These are phyloP conservation scores for Acrocyrtus sp. DNA, from an alignment of 2,888 invertebrate genomes.

Conservation along the genomic window DNA sequence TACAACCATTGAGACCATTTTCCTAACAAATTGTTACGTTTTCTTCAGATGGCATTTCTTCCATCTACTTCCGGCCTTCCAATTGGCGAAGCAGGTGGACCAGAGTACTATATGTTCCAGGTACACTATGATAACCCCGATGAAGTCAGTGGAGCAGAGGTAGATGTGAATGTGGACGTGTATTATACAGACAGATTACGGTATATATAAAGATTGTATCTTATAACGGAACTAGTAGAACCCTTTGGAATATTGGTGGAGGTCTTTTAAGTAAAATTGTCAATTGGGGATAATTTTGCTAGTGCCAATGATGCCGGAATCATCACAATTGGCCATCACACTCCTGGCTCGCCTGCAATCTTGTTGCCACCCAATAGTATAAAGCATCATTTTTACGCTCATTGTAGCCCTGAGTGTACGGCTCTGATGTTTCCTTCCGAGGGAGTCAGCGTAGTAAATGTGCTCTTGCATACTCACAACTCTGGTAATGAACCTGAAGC, in stretches of 20 bases:
- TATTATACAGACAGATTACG: slow-evolving; percentile 17
- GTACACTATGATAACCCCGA: slow-evolving; percentile 37
- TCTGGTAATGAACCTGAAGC: slow-evolving; percentile 75
- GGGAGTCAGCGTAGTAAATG: slow-evolving; percentile 1
- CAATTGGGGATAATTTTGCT: not conserved
- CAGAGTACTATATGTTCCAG: slow-evolving; percentile 30
- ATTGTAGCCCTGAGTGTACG: slow-evolving; percentile 22
- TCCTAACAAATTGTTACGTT: not conserved
- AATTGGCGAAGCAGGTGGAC: not conserved
- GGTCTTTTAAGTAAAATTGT: too few relatives aligned
- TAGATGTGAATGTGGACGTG: slow-evolving; percentile 19
- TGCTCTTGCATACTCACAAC: slow-evolving; percentile 64
- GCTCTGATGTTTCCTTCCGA: slow-evolving; percentile 1
- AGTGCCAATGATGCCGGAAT: slow-evolving; percentile 8
- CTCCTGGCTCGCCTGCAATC: slow-evolving; percentile 38
- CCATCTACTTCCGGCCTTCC: slow-evolving; percentile 24
- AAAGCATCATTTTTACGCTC: slow-evolving; percentile 14
- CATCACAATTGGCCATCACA: slow-evolving; percentile 24
- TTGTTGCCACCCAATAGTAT: slow-evolving; percentile 20
- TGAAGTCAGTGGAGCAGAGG: not conserved
- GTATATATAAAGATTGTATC: not conserved
- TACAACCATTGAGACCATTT: too few relatives aligned
- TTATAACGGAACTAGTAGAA: not conserved
- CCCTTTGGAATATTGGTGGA: not conserved
- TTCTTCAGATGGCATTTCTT: not conserved